Conservation (phyloP, 2,888 invertebrate species). For the Agrilus cyanescens region DNA sequence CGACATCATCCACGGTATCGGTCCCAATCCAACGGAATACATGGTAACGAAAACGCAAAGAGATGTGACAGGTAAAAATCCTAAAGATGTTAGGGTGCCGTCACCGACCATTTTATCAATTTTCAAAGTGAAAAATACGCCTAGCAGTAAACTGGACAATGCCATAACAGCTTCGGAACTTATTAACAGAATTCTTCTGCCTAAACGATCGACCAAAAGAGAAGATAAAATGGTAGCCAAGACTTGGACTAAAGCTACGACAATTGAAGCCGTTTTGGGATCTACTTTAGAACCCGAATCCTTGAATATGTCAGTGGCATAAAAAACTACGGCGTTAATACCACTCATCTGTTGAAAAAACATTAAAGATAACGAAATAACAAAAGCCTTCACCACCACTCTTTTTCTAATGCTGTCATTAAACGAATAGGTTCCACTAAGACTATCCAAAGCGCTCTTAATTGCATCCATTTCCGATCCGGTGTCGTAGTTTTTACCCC, state of each 20-base stretch:
- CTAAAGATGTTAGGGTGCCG: slow-evolving; percentile 41
- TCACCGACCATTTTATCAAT: slow-evolving; percentile 27
- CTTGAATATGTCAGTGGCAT: slow-evolving; percentile 60
- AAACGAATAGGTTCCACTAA: slow-evolving; percentile 44
- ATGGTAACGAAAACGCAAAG: slow-evolving; percentile 66
- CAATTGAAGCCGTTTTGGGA: slow-evolving; percentile 54
- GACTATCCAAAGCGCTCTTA: slow-evolving; percentile 42
- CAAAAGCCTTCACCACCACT: slow-evolving; percentile 52
- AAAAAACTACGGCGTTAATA: slow-evolving; percentile 75
- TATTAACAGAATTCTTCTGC: slow-evolving; percentile 64
- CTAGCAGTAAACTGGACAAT: slow-evolving; percentile 55
- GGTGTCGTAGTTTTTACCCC: slow-evolving; percentile 61
- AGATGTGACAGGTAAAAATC: slow-evolving; percentile 64
- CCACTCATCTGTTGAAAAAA: slow-evolving; percentile 81
- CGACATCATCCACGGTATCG: slow-evolving; percentile 79
- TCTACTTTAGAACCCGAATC: slow-evolving; percentile 49
- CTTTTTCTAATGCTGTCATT: slow-evolving; percentile 36
- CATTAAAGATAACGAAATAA: slow-evolving; percentile 71
- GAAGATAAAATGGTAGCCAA: slow-evolving; percentile 62
- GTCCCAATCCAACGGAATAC: slow-evolving; percentile 77
- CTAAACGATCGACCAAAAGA: slow-evolving; percentile 67
- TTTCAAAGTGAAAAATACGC: slow-evolving; percentile 53
- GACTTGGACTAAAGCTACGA: slow-evolving; percentile 77
- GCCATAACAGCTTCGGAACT: slow-evolving; percentile 60
- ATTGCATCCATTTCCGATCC: slow-evolving; percentile 57